These are phyloP conservation scores for Astatotilapia flaviijosephi DNA, from an alignment of 2,113 vertebrate species.

Conservation along the genomic window DNA sequence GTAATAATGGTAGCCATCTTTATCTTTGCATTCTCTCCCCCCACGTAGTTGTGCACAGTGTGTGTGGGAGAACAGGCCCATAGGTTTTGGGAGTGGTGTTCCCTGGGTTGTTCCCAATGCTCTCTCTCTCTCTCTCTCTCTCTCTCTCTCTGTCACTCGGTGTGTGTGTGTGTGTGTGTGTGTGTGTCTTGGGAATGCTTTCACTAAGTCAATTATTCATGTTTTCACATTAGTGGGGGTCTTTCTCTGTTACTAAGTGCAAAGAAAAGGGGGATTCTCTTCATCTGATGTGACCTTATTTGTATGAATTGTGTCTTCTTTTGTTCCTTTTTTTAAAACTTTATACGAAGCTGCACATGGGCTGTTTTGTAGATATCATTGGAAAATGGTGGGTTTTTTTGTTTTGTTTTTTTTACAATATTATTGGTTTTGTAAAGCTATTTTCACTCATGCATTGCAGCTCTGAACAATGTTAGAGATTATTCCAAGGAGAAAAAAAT, in stretches of 20 bases:
- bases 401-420: background rate
- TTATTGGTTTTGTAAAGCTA: background rate
- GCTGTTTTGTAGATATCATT: background rate
- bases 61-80: background rate
- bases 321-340: background rate
- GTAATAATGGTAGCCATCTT: conserved; percentile 35
- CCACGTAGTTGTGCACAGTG: background rate
- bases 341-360: background rate
- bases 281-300: background rate
- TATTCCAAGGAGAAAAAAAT: background rate
- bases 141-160: background rate
- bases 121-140: background rate
- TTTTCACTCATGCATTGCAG: background rate
- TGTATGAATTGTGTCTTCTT: background rate
- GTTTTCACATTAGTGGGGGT: conserved; percentile 37
- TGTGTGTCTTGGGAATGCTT: conserved; percentile 16
- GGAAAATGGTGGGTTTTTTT: background rate
- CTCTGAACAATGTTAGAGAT: background rate
- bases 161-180: background rate
- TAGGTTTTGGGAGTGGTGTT: conserved; percentile 50
- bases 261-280: conserved; percentile 12
- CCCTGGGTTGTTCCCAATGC: conserved; percentile 28
- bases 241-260: conserved; percentile 15
- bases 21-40: conserved; percentile 15
- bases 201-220: conserved; percentile 55